These are phyloP conservation scores for Thamnaconus septentrionalis DNA, from an alignment of 2,113 vertebrate species.

Conservation along the genomic window DNA sequence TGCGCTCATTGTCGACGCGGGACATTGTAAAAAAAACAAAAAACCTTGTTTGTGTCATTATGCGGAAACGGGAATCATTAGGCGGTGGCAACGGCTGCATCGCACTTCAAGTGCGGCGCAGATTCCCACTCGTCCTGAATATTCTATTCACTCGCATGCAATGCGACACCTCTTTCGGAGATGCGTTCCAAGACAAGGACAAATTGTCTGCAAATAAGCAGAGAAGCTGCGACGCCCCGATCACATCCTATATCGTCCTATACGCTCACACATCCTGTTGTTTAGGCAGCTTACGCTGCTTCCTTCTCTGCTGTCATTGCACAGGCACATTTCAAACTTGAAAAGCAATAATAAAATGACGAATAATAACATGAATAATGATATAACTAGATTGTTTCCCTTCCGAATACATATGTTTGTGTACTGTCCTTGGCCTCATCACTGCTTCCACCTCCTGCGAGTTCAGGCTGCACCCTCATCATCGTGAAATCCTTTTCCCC, in stretches of 20 bases:
- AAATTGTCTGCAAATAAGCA: not conserved
- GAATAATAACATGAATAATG: not conserved
- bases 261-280: not conserved
- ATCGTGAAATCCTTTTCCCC: too few relatives aligned
- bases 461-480: too few relatives aligned
- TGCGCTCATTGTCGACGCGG: not conserved
- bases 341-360: too few relatives aligned
- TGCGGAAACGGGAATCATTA: constrained; percentile 19
- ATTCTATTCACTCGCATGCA: constrained; percentile 6
- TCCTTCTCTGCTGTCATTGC: not conserved
- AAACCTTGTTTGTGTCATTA: constrained; percentile 19
- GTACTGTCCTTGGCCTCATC: too few relatives aligned
- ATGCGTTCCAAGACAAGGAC: constrained; percentile 3
- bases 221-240: not conserved
- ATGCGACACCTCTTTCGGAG: constrained; percentile 9
- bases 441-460: too few relatives aligned
- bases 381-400: too few relatives aligned
- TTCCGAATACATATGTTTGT: too few relatives aligned
- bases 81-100: not conserved
- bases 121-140: constrained; percentile 20
- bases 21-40: constrained; percentile 4
- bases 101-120: not conserved
- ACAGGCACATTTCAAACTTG: too few relatives aligned
- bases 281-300: not conserved
- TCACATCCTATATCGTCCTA: too few relatives aligned